Evolutionary conservation across 1,140 invertebrate species (phyloP).

Genomic region (Drosophila funebris): DNA sequence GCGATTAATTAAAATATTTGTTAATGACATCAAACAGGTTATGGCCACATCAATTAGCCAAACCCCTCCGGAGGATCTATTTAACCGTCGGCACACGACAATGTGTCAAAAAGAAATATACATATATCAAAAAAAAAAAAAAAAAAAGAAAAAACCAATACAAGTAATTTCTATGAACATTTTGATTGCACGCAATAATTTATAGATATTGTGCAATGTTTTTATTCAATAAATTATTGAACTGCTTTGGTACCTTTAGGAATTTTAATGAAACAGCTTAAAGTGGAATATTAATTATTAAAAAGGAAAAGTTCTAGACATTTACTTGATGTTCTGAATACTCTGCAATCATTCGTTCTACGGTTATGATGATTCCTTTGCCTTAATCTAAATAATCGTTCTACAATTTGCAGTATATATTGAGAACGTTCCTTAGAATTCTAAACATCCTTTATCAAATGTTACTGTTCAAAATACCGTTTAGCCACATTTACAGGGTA

Average conservation of each 20-base stretch:
- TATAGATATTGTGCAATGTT: conserved; percentile 9
- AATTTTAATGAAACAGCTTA: conserved; percentile 12
- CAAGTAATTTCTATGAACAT: neutral
- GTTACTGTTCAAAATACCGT: no score
- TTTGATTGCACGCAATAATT: conserved; percentile 11
- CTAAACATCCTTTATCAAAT: no score
- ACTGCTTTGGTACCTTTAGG: conserved; percentile 4
- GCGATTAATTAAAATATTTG: conserved; percentile 76
- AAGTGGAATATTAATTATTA: neutral
- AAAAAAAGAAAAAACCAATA: no score
- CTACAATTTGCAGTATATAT: no score
- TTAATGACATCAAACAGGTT: conserved; percentile 63
- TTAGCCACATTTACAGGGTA: no score
- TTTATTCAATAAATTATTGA: conserved; percentile 1
- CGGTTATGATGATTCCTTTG: no score
- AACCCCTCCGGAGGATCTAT: conserved; percentile 11
- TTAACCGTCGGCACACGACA: conserved; percentile 15
- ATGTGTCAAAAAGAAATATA: conserved; percentile 2
- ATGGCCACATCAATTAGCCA: conserved; percentile 38
- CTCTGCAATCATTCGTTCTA: no score
- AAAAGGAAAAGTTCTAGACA: no score
- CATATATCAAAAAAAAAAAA: neutral
- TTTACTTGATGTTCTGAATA: no score
- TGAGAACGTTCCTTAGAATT: no score
- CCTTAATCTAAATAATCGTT: no score